phyloP scores from a whole-genome alignment of 2,797 vertebrate genomes.

The Tenualosa ilisha region DNA sequence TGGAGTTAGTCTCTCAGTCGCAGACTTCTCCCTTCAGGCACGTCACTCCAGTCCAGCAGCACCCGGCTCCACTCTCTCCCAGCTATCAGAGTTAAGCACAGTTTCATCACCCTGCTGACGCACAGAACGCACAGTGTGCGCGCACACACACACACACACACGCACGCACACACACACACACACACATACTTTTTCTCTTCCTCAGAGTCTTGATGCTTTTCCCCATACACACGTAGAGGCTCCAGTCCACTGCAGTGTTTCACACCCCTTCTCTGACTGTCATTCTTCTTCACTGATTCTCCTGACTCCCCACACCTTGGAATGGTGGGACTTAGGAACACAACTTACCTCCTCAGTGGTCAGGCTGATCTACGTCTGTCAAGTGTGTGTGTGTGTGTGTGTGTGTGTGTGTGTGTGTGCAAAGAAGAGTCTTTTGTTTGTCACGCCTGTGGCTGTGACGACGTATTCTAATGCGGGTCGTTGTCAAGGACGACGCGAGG shows the following conservation, averaged over 20 bases:
- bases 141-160: background rate
- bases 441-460: background rate
- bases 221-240: background rate
- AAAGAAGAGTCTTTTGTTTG: background rate
- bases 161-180: background rate
- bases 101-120: background rate
- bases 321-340: background rate
- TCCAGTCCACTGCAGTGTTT: background rate
- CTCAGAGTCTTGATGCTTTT: background rate
- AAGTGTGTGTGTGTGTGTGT: background rate
- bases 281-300: background rate
- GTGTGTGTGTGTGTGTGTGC: too few species aligned
- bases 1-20: background rate
- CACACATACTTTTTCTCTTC: background rate
- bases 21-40: background rate
- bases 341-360: background rate
- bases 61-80: background rate
- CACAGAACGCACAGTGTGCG: background rate
- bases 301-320: background rate
- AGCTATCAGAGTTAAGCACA: conserved; percentile 5
- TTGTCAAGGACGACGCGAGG: conserved; percentile 12
- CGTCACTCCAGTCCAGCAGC: background rate
- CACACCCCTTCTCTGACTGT: background rate
- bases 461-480: background rate
- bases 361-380: background rate